Evolutionary conservation across 2,797 vertebrate species (phyloP), one percentile per base, ranked within the genome.

Genomic region (Takifugu ocellatus): DNA sequence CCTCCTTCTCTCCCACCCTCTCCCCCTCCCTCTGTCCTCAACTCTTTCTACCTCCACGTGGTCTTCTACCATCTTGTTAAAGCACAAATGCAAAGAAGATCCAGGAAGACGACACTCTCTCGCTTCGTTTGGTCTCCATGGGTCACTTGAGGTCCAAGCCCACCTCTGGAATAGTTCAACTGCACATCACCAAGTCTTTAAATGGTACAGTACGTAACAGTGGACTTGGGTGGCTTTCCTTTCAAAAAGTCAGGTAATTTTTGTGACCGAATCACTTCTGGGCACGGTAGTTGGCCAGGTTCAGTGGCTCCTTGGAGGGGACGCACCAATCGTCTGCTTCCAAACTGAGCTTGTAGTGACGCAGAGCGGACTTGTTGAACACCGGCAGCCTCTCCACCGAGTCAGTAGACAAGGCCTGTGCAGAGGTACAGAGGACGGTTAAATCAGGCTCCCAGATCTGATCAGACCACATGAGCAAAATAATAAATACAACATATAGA

Each of bases 241-340:
- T 44, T 44, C 14, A n/a, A 44, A 44, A 44, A 12, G 21, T 46
- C 6, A 4, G 25, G 11, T 50, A 25, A 33, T 11, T 44, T n/a
- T n/a, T n/a, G 6, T 4, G 33, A 17, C 33, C 6, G n/a, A 26
- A 48, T 90, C 84, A 89, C 71, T 89, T 88, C 26, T 70, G 55
- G 21, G 77, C 62, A 0, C 90, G 89, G 83, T 92, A 88, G 0
- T 89, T 79, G 4, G 93, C 91, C 0, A 94, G 84, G 83, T 94
- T 90, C 58, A 93, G 89, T 2, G 94, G 93, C 61, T 95, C 93
- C 0, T 90, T 95, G 59, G 93, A 93, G 57, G 94, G 94, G 10
- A 94, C 76, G 0, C 92, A 92, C 94, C 94, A 96, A 71, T 96
- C 94, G 0, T 94, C 94, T 0, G 87, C 94, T 77, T 94, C 94